Percentiles rank a stretch among this genome's conserved stretches.
phyloP scores from a whole-genome alignment of 2,113 vertebrate genomes.

The Varanus salvator region DNA sequence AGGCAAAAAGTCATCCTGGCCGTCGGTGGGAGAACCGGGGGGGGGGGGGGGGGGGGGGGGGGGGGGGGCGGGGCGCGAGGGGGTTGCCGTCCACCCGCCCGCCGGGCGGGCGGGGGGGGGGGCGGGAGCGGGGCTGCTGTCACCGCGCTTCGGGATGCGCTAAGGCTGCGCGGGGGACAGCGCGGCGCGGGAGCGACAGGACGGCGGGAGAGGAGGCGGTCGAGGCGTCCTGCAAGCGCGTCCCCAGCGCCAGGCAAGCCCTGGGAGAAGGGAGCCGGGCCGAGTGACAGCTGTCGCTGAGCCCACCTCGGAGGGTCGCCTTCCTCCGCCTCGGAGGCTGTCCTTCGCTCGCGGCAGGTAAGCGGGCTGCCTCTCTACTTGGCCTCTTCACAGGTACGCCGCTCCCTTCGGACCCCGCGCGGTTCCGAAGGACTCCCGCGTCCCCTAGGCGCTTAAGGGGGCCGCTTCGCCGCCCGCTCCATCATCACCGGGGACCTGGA shows the following conservation, averaged over 20 bases:
- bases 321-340: slow-evolving; percentile 56
- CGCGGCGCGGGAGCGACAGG: neutral
- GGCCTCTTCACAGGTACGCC: neutral
- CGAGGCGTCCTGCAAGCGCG: slow-evolving; percentile 66
- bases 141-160: slow-evolving; percentile 67
- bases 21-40: slow-evolving; percentile 29
- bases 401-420: neutral
- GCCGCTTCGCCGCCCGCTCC: neutral
- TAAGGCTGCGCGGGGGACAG: slow-evolving; percentile 72
- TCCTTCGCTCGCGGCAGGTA: slow-evolving; percentile 23
- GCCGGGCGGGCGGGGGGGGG: neutral
- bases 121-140: slow-evolving; percentile 53
- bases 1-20: slow-evolving; percentile 61
- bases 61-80: neutral
- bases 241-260: slow-evolving; percentile 54
- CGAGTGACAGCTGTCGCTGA: slow-evolving; percentile 47
- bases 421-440: neutral
- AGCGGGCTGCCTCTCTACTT: neutral
- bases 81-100: too few species aligned
- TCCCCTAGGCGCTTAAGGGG: neutral
- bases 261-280: slow-evolving; percentile 52
- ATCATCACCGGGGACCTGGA: neutral
- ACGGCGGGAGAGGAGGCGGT: slow-evolving; percentile 41
- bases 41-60: neutral
- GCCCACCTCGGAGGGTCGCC: slow-evolving; percentile 40